A percentile compares a stretch with the other conserved stretches of the same genome.
Evolutionary conservation across 2,888 invertebrate genomes (phyloP).

Genomic region (Orthosia gothica): DNA sequence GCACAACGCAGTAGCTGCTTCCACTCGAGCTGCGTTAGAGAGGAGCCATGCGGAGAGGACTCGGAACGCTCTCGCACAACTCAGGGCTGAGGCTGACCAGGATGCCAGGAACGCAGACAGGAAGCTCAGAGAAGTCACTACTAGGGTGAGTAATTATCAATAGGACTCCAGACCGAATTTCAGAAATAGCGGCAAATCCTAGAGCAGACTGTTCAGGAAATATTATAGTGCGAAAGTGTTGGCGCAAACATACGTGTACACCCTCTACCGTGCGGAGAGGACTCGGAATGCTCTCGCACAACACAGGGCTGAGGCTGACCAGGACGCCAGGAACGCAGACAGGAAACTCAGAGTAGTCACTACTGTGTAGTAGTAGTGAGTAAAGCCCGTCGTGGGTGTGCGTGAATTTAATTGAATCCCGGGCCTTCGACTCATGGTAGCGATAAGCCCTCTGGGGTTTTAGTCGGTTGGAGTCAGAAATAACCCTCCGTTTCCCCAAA

Average conservation of each 20-base stretch:
- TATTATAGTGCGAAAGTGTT: no score
- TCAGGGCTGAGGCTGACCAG: slow-evolving; percentile 81
- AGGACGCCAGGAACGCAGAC: slow-evolving; percentile 81
- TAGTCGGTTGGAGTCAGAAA: no score
- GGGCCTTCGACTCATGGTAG: no score
- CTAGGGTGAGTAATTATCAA: slow-evolving; percentile 73
- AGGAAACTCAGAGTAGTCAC: slow-evolving; percentile 84
- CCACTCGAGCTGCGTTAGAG: slow-evolving; percentile 78
- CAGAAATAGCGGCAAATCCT: no score
- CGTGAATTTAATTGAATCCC: no score
- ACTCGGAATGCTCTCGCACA: slow-evolving; percentile 82
- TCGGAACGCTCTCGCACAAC: slow-evolving; percentile 81
- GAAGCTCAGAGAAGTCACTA: slow-evolving; percentile 83
- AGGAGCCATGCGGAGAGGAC: slow-evolving; percentile 84
- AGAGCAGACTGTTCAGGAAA: no score
- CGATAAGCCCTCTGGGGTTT: no score
- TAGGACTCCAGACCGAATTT: no score
- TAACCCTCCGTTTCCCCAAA: no score
- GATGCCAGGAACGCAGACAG: slow-evolving; percentile 81
- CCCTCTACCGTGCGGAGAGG: slow-evolving; percentile 78
- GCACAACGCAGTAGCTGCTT: slow-evolving; percentile 73
- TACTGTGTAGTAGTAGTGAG: slow-evolving; percentile 80
- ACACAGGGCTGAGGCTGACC: slow-evolving; percentile 81
- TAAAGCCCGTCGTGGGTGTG: background rate
- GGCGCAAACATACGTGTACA: no score